Evolutionary conservation across 2,888 invertebrate genomes (phyloP).

Genomic region (Ormyrus thymus): DNA sequence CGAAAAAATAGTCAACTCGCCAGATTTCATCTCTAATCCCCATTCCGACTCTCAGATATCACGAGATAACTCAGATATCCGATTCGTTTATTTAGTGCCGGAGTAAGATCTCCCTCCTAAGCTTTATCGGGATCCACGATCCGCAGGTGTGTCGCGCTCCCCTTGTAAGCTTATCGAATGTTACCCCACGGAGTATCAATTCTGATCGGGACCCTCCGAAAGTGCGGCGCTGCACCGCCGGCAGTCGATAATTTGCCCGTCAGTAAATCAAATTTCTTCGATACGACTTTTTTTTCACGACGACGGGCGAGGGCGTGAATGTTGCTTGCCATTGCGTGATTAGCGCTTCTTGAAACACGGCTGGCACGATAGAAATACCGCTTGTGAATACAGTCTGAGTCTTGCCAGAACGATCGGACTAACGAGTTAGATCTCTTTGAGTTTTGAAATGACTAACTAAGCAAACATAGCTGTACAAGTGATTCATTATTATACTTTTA

Average conservation of each 20-base stretch:
- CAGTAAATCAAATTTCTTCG: no score
- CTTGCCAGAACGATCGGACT: conserved; percentile 1
- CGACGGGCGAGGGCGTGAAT: no score
- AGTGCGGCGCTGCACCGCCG: neutral
- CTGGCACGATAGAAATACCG: conserved; percentile 10
- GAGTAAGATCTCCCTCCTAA: neutral
- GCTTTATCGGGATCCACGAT: conserved; percentile 36
- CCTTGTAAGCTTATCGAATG: conserved; percentile 35
- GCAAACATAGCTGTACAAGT: conserved; percentile 11
- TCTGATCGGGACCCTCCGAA: conserved; percentile 4
- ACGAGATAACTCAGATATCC: conserved; percentile 10
- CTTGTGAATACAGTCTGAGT: conserved; percentile 1
- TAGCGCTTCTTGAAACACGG: neutral
- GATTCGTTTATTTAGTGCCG: conserved; percentile 39
- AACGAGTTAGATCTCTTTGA: conserved; percentile 9
- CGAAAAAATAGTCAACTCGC: no score
- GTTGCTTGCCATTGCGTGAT: neutral
- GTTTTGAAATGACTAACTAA: conserved; percentile 27
- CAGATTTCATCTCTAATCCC: no score
- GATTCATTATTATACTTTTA: conserved; percentile 22
- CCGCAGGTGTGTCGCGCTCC: conserved; percentile 41
- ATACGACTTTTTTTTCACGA: no score
- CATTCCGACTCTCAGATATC: conserved; percentile 17
- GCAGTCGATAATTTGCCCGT: neutral
- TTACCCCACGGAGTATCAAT: conserved; percentile 11